Percentiles rank a stretch among this genome's conserved stretches.
Conservation (phyloP, 1,140 invertebrate species). For the Listronotus bonariensis region DNA sequence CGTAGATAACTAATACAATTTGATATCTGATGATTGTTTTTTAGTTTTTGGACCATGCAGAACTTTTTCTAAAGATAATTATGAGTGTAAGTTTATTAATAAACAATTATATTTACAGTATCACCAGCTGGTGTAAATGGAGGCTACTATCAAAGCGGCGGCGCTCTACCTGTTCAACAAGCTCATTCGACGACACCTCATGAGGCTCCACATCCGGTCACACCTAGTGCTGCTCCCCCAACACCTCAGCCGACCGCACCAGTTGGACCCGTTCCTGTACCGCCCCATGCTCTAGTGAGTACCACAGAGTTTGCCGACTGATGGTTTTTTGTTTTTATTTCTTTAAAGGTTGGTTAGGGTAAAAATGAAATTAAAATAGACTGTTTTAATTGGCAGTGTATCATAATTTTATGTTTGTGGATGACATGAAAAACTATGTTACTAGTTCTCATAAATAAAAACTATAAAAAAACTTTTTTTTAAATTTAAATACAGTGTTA, state of each 20-base stretch:
- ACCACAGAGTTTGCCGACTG: slow-evolving; percentile 20
- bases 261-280: slow-evolving; percentile 52
- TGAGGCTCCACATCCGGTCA: slow-evolving; percentile 66
- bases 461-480: no score
- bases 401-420: background rate
- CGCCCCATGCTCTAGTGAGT: slow-evolving; percentile 54
- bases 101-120: slow-evolving; percentile 40
- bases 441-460: no score
- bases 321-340: slow-evolving; percentile 22
- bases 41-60: no score
- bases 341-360: slow-evolving; percentile 1
- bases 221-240: slow-evolving; percentile 57
- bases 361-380: no score
- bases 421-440: background rate
- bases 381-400: background rate
- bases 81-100: no score
- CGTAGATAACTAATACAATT: no score
- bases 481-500: no score
- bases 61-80: no score
- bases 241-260: slow-evolving; percentile 57
- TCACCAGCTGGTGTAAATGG: slow-evolving; percentile 70
- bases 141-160: slow-evolving; percentile 72
- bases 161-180: slow-evolving; percentile 71
- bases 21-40: no score
- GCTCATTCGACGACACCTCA: slow-evolving; percentile 77